These are phyloP conservation scores for Aptenodytes patagonicus DNA, from an alignment of 2,113 vertebrate species.

Conservation along the genomic window DNA sequence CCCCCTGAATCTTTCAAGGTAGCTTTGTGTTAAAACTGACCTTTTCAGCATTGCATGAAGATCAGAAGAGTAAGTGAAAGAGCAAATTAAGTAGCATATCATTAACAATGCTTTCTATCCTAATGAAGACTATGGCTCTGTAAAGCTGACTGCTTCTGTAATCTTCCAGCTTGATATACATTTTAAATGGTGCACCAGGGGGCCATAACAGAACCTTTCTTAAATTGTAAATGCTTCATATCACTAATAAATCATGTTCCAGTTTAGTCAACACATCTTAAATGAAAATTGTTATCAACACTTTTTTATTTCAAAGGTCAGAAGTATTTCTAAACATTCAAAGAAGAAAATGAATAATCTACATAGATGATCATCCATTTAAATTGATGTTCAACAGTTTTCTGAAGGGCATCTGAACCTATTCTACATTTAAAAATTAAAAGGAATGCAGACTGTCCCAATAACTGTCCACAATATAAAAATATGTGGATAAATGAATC, in stretches of 20 bases:
- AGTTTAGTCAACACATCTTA: neutral
- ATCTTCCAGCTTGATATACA: neutral
- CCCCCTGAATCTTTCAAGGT: neutral
- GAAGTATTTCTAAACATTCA: neutral
- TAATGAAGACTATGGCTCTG: neutral
- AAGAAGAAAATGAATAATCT: neutral
- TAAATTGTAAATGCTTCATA: neutral
- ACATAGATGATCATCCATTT: neutral
- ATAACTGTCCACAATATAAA: neutral
- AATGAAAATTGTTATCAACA: neutral
- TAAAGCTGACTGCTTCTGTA: neutral
- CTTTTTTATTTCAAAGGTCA: neutral
- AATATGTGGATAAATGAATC: neutral
- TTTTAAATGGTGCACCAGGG: neutral
- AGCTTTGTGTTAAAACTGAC: neutral
- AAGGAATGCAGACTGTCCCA: neutral
- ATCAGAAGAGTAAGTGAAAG: neutral
- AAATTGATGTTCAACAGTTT: neutral
- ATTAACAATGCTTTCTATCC: neutral
- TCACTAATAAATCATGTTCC: neutral
- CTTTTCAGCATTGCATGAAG: neutral
- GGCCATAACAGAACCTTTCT: neutral
- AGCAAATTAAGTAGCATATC: neutral
- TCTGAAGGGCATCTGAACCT: neutral
- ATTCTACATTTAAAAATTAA: neutral